These are phyloP conservation scores for Chaenogobius annularis DNA, from an alignment of 2,113 vertebrate species.

Conservation along the genomic window DNA sequence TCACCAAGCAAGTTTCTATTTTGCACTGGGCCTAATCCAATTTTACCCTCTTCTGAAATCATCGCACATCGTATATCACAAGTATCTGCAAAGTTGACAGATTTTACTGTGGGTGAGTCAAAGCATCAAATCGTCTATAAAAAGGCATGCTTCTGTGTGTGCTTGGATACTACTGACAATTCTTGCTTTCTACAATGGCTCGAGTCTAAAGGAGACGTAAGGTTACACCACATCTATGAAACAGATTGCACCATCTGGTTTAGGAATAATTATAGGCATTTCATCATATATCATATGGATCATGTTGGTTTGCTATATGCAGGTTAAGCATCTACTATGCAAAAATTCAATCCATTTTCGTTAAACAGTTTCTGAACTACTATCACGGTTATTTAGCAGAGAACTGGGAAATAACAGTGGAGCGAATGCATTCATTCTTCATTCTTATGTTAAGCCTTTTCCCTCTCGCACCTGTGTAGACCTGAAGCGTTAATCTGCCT, in stretches of 20 bases:
- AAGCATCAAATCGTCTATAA: background rate
- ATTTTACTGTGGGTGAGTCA: conserved; percentile 1
- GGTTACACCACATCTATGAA: conserved; percentile 37
- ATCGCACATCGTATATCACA: conserved; percentile 1
- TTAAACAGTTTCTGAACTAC: conserved; percentile 37
- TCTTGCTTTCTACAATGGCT: background rate
- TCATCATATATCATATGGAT: conserved; percentile 46
- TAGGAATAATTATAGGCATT: conserved; percentile 54
- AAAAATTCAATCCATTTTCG: conserved; percentile 45
- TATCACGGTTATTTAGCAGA: background rate
- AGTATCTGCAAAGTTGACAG: conserved; percentile 7
- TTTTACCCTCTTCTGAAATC: conserved; percentile 8
- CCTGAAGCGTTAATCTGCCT: conserved; percentile 47
- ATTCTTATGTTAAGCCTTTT: conserved; percentile 54
- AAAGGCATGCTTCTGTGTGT: background rate
- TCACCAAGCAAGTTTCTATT: background rate
- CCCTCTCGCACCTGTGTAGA: conserved; percentile 46
- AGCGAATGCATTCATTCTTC: conserved; percentile 52
- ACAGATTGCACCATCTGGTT: conserved; percentile 55
- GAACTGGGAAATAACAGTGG: conserved; percentile 15
- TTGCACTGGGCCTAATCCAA: conserved; percentile 9
- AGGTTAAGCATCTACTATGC: conserved; percentile 7
- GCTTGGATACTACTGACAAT: background rate
- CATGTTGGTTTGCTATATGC: conserved; percentile 2
- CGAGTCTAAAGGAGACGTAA: background rate